Evolutionary conservation across 2,113 vertebrate genomes (phyloP), one percentile per base, ranked within the genome.

Genomic region (Nannobrachium achirus): DNA sequence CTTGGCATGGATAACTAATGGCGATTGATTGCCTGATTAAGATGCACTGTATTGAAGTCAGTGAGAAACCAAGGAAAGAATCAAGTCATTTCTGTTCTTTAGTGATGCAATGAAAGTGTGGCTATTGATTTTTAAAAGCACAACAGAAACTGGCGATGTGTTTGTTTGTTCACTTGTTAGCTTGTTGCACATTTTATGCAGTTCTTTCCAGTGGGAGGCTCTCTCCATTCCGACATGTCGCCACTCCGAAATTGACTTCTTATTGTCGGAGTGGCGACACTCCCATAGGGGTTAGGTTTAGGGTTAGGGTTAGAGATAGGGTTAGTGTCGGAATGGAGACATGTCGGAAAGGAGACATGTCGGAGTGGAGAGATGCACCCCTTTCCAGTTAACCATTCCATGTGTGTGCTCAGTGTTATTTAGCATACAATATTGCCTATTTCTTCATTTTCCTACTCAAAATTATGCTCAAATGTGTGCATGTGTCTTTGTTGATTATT

Each of bases 1-100:
- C 72, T 75, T 76, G 71, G 67, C 76, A 69, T 59, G 76, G 75
- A 60, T 71, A 83, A 80, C 72, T 89, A 89, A 89, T 86, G 73
- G 74, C 84, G 76, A 89, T 86, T 85, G 88, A 91, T 89, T 85
- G 73, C 67, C 65, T 79, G 82, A 87, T 88, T 86, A 87, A 78
- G 59, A 62, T 59, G 68, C 85, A 84, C 81, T 81, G 81, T 83
- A 81, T 79, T 86, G 76, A 89, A 87, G 79, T 82, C 76, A 65
- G 49, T n/a, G 13, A 83, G 72, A 64, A 85, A 65, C 75, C 73
- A 73, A 80, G 61, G 66, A 80, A 71, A 83, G 70, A 65, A 66
- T 60, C 70, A 75, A 70, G 77, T 33, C 3, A 33, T 33, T 33
- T 33, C 69, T 50, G 57, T 53, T 82, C 64, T 83, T 79, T 71